Base-by-base conservation (phyloP, 2,797 vertebrate species). In the Sparus aurata region DNA sequence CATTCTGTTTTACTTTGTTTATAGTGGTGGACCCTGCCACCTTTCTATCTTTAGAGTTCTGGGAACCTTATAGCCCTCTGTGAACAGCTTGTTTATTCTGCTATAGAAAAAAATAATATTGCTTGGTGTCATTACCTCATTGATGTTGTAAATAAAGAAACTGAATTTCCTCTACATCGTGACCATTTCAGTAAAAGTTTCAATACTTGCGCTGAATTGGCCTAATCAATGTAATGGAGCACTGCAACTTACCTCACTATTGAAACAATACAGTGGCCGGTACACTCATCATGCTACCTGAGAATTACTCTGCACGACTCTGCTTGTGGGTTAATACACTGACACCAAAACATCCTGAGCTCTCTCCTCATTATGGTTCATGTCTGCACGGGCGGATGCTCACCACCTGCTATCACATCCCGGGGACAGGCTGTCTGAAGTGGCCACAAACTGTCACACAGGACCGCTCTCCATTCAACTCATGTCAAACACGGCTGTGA, bases 401-500 rank as follows among this genome's bases (percentile, higher is more conserved):
- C 50, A n/a, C 73, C 13, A 53, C 73, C 78, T 80, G 81, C 65
- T 69, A 43, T 75, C 85, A 73, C 66, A 54, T 60, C 61, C 73
- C 47, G 78, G 53, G 50, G 55, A 83, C 67, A 49, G 67, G 2
- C 46, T 69, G 67, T 46, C 60, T 34, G 15, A 41, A 71, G 63
- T 65, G 66, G 69, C 64, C 65, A 64, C 58, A 66, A 77, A 76
- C 63, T 76, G 84, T 81, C 91, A 85, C 53, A 73, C 64, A 55
- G 63, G 64, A 81, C 63, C 73, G 82, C 78, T 72, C 76, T 73
- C 60, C 79, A 65, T 67, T 86, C 79, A 77, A 30, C 60, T 57
- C 18, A 62, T 68, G 88, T 90, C 90, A 89, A 77, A 82, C 78
- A 67, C 86, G 80, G 79, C 87, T 85, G 85, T 83, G 79, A 52